phyloP scores from a whole-genome alignment of 2,113 vertebrate genomes.

The Opisthocomus hoazin region DNA sequence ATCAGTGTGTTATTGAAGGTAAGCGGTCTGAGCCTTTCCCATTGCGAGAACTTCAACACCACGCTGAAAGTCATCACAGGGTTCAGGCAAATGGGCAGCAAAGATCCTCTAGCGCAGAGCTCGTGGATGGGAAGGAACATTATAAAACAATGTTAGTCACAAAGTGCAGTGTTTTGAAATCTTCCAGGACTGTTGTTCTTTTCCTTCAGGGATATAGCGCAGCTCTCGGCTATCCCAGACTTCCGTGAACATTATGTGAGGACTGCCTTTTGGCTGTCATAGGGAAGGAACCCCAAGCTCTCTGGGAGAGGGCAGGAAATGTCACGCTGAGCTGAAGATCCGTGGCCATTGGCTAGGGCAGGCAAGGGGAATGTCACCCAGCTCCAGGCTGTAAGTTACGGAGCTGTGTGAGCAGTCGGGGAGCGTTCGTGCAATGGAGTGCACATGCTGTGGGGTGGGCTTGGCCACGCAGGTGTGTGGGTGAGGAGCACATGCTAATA shows the following conservation, averaged over 20 bases:
- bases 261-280: neutral
- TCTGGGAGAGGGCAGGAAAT: neutral
- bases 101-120: neutral
- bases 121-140: neutral
- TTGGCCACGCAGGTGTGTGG: rapidly evolving
- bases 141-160: neutral
- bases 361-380: neutral
- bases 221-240: neutral
- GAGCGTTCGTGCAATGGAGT: neutral
- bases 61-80: neutral
- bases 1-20: slow-evolving; percentile 94
- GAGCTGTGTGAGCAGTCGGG: neutral
- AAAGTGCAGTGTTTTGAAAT: neutral
- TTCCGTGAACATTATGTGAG: rapidly evolving
- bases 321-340: neutral
- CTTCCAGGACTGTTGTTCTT: neutral
- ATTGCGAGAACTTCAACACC: neutral
- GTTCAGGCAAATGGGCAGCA: neutral
- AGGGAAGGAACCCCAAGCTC: neutral
- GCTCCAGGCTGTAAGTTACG: neutral
- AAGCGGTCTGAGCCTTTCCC: slow-evolving; percentile 3
- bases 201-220: neutral
- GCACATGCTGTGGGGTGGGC: rapidly evolving
- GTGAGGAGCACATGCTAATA: rapidly evolving
- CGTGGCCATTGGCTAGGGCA: neutral